These are phyloP conservation scores for Cetoscarus ocellatus DNA, from an alignment of 2,797 vertebrate genomes.

Conservation along the genomic window DNA sequence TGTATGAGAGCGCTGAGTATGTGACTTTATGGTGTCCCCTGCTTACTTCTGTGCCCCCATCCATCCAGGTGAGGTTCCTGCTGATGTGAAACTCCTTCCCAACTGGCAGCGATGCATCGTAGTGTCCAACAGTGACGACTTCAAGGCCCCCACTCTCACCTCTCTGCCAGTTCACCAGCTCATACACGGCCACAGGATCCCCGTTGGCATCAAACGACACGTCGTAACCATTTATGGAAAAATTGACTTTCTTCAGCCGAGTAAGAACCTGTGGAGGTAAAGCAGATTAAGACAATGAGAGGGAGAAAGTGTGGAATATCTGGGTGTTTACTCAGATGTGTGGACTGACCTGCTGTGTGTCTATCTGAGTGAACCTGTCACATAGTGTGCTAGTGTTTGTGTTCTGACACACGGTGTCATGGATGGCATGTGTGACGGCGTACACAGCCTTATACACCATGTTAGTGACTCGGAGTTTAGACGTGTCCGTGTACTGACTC, in stretches of 20 bases:
- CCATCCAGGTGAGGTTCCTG: background rate
- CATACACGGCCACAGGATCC: conserved; percentile 2
- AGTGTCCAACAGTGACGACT: background rate
- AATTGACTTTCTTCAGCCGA: background rate
- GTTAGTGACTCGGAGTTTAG: background rate
- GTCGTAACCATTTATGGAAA: background rate
- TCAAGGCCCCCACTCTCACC: background rate
- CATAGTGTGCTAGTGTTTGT: background rate
- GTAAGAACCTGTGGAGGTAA: background rate
- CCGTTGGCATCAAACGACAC: background rate
- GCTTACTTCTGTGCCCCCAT: background rate
- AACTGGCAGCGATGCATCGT: background rate
- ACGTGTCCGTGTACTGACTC: background rate
- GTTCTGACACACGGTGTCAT: background rate
- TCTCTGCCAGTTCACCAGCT: conserved; percentile 1
- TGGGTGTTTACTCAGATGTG: too few species aligned
- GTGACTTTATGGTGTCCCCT: too few species aligned
- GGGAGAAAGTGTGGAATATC: background rate
- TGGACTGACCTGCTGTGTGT: background rate
- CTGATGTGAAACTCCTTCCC: background rate
- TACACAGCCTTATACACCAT: conserved; percentile 1
- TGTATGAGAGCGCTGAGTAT: too few species aligned
- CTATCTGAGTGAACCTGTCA: background rate
- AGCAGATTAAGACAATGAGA: background rate
- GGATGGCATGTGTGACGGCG: background rate